Conservation (phyloP, 2,888 invertebrate genomes). For the Monoplex corrugatus region DNA sequence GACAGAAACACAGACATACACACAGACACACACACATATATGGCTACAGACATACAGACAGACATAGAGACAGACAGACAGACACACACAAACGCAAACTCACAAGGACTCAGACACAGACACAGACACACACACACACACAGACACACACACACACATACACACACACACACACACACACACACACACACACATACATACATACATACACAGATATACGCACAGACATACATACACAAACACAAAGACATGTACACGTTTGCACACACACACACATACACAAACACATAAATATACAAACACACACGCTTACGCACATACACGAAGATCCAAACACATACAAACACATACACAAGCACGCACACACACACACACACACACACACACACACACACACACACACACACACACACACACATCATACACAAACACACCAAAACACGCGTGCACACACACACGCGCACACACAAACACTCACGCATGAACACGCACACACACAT, state of each 20-base stretch:
- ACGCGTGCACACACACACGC: background rate
- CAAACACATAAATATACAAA: background rate
- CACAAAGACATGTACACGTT: background rate
- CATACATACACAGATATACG: background rate
- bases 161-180: background rate
- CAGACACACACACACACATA: background rate
- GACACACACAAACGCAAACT: background rate
- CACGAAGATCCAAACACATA: background rate
- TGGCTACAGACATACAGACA: background rate
- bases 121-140: too few relatives aligned
- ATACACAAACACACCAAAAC: background rate
- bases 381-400: background rate
- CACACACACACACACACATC: background rate
- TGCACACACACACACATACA: background rate
- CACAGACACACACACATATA: background rate
- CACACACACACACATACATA: background rate
- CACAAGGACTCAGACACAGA: background rate
- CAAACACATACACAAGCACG: background rate
- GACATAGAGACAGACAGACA: background rate
- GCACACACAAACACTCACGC: background rate
- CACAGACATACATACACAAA: background rate
- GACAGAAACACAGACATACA: background rate
- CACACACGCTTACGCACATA: background rate
- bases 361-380: slow-evolving; percentile 6
- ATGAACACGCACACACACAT: background rate